Evolutionary conservation across 1,140 invertebrate genomes (phyloP).

Genomic region (Aphaenogaster floridana): DNA sequence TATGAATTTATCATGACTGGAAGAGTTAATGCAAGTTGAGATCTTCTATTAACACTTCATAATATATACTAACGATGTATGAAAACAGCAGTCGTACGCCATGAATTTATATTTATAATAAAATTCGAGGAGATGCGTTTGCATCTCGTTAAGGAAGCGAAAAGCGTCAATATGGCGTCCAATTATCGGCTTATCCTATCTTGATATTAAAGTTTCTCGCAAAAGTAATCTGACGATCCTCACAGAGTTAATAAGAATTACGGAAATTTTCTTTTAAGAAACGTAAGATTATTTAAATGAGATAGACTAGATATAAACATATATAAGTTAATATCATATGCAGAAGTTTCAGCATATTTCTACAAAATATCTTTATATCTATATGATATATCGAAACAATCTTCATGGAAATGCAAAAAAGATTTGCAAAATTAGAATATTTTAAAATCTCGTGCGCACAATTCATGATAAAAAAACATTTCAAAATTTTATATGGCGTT

Average conservation of each 20-base stretch:
- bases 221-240: conserved; percentile 26
- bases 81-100: not conserved
- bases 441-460: not conserved
- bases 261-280: conserved; percentile 22
- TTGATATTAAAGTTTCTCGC: conserved; percentile 47
- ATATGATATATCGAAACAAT: not conserved
- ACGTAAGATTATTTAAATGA: conserved; percentile 24
- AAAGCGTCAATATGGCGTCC: conserved; percentile 33
- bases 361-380: conserved; percentile 9
- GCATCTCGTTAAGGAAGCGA: conserved; percentile 24
- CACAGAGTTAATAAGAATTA: conserved; percentile 36
- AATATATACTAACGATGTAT: conserved; percentile 19
- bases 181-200: conserved; percentile 43
- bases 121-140: conserved; percentile 16
- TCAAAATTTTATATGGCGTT: not conserved
- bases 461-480: not conserved
- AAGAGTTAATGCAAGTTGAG: conserved; percentile 22
- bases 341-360: not conserved
- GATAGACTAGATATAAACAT: conserved; percentile 15
- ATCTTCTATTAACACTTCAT: conserved; percentile 33
- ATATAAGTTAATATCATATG: not conserved
- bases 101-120: conserved; percentile 52
- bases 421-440: not conserved
- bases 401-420: not conserved
- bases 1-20: conserved; percentile 26